Conservation (phyloP, 2,888 invertebrate genomes). For the Zootermopsis nevadensis region DNA sequence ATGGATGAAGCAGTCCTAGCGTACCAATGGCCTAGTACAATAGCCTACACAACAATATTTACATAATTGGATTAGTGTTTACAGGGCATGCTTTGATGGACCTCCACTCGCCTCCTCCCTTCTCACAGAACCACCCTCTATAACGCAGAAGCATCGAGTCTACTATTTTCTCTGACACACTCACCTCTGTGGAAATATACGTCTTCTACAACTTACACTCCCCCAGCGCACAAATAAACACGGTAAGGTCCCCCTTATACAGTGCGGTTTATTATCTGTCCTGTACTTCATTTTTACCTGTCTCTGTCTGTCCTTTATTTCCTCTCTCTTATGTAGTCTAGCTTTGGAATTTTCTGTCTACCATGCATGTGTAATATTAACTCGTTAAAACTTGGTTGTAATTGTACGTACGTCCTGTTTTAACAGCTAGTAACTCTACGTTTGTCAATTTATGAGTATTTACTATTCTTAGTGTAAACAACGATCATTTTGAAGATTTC, state of each 20-base stretch:
- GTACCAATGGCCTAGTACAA: slow-evolving; percentile 36
- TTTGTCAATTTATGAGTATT: too few relatives aligned
- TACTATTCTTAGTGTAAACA: too few relatives aligned
- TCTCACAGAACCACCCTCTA: background rate
- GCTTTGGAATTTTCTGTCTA: background rate
- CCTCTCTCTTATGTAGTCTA: background rate
- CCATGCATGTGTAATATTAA: background rate
- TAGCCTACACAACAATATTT: slow-evolving; percentile 38
- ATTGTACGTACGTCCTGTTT: too few relatives aligned
- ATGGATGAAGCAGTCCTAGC: slow-evolving; percentile 40
- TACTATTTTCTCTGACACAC: slow-evolving; percentile 32
- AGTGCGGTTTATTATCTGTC: slow-evolving; percentile 3
- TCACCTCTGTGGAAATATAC: slow-evolving; percentile 12
- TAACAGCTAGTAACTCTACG: too few relatives aligned
- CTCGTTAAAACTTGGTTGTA: too few relatives aligned
- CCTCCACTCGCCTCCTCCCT: slow-evolving; percentile 25
- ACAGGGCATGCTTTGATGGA: slow-evolving; percentile 43
- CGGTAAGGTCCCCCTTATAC: slow-evolving; percentile 21
- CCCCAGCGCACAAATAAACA: slow-evolving; percentile 18
- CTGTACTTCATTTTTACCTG: background rate
- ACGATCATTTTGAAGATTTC: too few relatives aligned
- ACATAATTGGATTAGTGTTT: slow-evolving; percentile 43
- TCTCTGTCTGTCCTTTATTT: background rate
- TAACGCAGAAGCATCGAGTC: slow-evolving; percentile 28
- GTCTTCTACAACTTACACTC: background rate